Base-by-base conservation (phyloP, 1,140 invertebrate genomes). In the Rhagoletis pomonella region DNA sequence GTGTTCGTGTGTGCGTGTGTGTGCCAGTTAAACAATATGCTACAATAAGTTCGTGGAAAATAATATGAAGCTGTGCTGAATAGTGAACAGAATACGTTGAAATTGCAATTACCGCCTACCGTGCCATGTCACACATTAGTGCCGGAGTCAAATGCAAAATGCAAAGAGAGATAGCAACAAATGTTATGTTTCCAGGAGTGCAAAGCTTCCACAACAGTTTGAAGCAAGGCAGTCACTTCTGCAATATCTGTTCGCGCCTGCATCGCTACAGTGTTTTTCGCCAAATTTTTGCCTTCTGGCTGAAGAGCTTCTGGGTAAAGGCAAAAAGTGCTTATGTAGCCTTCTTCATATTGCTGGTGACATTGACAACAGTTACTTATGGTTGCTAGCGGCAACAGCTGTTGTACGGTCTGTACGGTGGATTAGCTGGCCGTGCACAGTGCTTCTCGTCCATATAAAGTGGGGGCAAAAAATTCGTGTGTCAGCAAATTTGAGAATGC, bases 101-200 rank as follows among this genome's bases (percentile, higher is more conserved):
- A 81, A 81, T 81, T 81, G n/a, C 73, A 81, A 81, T 81, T 81
- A 81, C 73, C 3, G 50, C 1, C 73, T 50, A 14, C 47, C 17
- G 39, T 44, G 67, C 67, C 12, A 19, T 17, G 29, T 19, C 10
- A 17, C 47, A 42, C 47, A 81, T 19, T 77, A 81, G 50, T 81
- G 44, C 47, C 47, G 1, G 44, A 81, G 19, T 55, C 73, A 81
- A 55, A 81, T 77, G 47, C 14, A 9, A 58, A 55, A 17, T 55
- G 7, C 29, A 29, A 29, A 29, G 29, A 81, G 73, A 29, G 47
- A 81, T 77, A 14, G n/a, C 73, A 44, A 50, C 73, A 50, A 81
- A 55, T 58, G n/a, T 42, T 2, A 19, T 7, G 73, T 81, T 3
- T 2, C 50, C 73, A 19, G 50, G 47, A 4, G 47, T 55, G 17